phyloP scores from a whole-genome alignment of 2,888 invertebrate species.

The Sarcophaga rosellei region DNA sequence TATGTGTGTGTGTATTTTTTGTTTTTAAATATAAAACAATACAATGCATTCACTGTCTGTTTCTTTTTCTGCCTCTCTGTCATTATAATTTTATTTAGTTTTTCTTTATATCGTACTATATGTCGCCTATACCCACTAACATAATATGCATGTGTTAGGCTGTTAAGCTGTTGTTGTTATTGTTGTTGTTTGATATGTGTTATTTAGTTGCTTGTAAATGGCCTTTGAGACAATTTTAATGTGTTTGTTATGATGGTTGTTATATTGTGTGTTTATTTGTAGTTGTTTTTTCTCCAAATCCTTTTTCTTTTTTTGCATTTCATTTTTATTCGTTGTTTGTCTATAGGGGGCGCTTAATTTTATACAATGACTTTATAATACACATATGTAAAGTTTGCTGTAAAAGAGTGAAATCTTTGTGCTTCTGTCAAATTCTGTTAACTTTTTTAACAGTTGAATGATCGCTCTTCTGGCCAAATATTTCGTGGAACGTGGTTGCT shows the following conservation, averaged over 20 bases:
- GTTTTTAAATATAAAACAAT: constrained; percentile 20
- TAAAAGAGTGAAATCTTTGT: constrained; percentile 28
- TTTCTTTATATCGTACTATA: constrained; percentile 24
- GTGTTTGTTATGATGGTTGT: constrained; percentile 62
- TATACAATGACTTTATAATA: constrained; percentile 30
- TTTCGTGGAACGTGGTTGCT: too few relatives aligned
- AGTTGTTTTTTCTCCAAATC: neutral
- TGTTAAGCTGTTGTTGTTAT: neutral
- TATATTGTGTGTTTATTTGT: constrained; percentile 53
- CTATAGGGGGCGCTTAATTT: constrained; percentile 65
- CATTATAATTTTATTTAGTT: constrained; percentile 59
- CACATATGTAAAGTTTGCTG: constrained; percentile 1
- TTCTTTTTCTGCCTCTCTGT: constrained; percentile 36
- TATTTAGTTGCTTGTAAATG: constrained; percentile 56
- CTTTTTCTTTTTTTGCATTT: neutral
- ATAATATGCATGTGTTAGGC: neutral
- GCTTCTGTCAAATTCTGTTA: neutral
- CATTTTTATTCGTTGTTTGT: constrained; percentile 40
- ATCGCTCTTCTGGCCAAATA: too few relatives aligned
- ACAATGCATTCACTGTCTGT: neutral
- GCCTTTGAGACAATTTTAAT: constrained; percentile 65
- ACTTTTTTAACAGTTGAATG: too few relatives aligned
- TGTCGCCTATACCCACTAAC: neutral
- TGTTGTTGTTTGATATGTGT: constrained; percentile 17
- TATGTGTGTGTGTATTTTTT: neutral